Percentiles rank a stretch among this genome's conserved stretches.
Evolutionary conservation across 30 jellyfish, hydroid and myxozoan genomes (phyloP).

Genomic region (Hydractinia symbiolongicarpus): DNA sequence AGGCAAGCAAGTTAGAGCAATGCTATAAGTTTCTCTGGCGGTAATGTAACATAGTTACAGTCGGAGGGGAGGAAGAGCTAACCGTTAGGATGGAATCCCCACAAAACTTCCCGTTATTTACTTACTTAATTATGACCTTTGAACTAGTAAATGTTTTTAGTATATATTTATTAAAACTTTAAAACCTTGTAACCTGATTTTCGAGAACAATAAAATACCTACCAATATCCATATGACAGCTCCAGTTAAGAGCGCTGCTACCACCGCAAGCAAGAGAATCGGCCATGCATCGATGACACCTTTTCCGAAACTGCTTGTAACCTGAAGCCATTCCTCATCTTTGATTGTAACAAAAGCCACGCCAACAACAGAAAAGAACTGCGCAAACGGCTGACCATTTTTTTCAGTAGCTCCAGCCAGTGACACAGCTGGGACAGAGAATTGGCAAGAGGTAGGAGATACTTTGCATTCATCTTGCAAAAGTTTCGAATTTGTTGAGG

Average conservation of each 20-base stretch:
- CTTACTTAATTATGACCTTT: no score
- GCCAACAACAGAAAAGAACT: neutral
- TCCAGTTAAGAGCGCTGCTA: neutral
- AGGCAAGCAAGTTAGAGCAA: no score
- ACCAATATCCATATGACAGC: neutral
- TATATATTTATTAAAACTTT: no score
- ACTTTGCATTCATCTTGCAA: no score
- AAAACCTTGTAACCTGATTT: no score
- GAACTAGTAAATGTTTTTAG: no score
- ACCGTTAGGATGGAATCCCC: no score
- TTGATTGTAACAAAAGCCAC: conserved; percentile 4
- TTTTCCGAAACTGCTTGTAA: neutral
- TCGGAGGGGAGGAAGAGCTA: no score
- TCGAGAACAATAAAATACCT: neutral
- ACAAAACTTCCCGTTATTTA: no score
- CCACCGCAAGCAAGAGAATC: neutral
- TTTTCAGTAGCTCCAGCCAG: neutral
- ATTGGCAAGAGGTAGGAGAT: neutral
- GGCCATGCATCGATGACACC: conserved; percentile 6
- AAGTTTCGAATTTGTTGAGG: no score
- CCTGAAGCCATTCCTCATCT: conserved; percentile 3
- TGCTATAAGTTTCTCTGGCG: no score
- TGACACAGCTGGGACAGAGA: neutral
- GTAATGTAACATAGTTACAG: no score
- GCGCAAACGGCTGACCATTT: neutral